Evolutionary conservation across 2,888 invertebrate genomes (phyloP).

Genomic region (Zygogramma bicolorata): DNA sequence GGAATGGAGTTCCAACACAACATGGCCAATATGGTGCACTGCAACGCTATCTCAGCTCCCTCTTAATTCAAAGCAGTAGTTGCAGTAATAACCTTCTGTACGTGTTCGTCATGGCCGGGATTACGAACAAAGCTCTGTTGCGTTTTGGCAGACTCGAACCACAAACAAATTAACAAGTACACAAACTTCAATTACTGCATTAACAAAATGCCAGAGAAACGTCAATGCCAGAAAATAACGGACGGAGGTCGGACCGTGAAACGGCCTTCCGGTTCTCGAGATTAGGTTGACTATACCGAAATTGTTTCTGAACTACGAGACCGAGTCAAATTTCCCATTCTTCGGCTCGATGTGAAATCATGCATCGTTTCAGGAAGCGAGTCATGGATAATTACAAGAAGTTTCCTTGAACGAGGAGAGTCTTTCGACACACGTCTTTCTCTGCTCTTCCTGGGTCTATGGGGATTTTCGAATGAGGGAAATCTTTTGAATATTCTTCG

Average conservation of each 20-base stretch:
- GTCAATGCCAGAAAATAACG: constrained; percentile 27
- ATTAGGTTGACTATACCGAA: background rate
- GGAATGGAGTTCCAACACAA: background rate
- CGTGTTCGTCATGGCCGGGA: constrained; percentile 44
- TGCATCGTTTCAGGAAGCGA: too few relatives aligned
- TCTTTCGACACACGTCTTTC: too few relatives aligned
- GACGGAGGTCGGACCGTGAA: background rate
- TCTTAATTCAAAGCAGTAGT: constrained; percentile 49
- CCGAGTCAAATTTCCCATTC: too few relatives aligned
- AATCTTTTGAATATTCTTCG: too few relatives aligned
- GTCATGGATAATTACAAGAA: too few relatives aligned
- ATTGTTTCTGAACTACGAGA: background rate
- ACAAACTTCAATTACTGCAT: constrained; percentile 32
- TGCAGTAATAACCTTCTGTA: constrained; percentile 45
- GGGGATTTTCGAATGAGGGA: too few relatives aligned
- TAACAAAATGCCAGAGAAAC: constrained; percentile 29
- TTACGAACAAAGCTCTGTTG: constrained; percentile 38
- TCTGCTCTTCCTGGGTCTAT: too few relatives aligned
- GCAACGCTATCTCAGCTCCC: background rate
- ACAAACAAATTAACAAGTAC: constrained; percentile 39
- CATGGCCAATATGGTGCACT: background rate
- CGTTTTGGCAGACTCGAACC: constrained; percentile 28
- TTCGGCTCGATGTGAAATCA: too few relatives aligned
- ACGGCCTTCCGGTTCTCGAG: background rate
- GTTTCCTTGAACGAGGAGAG: too few relatives aligned